Evolutionary conservation across 1,140 invertebrate genomes (phyloP).

Genomic region (Cydia splendana): DNA sequence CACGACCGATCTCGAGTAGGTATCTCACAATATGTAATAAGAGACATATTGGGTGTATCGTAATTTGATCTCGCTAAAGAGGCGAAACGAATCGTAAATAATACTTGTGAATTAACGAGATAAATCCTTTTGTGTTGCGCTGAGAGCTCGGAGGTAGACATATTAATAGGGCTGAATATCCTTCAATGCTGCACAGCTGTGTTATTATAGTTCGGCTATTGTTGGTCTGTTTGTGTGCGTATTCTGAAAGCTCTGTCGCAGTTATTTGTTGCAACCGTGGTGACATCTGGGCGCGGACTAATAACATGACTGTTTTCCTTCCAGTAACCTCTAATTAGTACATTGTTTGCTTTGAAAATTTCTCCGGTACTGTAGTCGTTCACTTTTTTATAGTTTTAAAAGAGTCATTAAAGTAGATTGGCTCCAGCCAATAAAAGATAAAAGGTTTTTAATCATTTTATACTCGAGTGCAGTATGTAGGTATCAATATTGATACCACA

Average conservation of each 20-base stretch:
- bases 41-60: slow-evolving; percentile 70
- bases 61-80: slow-evolving; percentile 68
- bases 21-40: slow-evolving; percentile 59
- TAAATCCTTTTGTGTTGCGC: slow-evolving; percentile 57
- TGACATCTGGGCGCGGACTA: slow-evolving; percentile 57
- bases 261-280: slow-evolving; percentile 49
- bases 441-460: no score
- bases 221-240: slow-evolving; percentile 48
- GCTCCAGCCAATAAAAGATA: no score
- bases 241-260: slow-evolving; percentile 42
- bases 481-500: no score
- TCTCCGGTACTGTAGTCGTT: background rate
- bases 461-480: no score
- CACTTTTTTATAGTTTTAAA: background rate
- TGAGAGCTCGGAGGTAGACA: slow-evolving; percentile 18
- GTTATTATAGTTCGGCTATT: slow-evolving; percentile 43
- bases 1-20: background rate
- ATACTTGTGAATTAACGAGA: slow-evolving; percentile 69
- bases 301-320: slow-evolving; percentile 52
- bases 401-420: no score
- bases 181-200: slow-evolving; percentile 45
- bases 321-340: slow-evolving; percentile 49
- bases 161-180: slow-evolving; percentile 42
- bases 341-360: slow-evolving; percentile 17
- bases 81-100: slow-evolving; percentile 72